A percentile compares a stretch with the other conserved stretches of the same genome.
Conservation (phyloP, 2,113 vertebrate species). For the Chaetops frenatus region DNA sequence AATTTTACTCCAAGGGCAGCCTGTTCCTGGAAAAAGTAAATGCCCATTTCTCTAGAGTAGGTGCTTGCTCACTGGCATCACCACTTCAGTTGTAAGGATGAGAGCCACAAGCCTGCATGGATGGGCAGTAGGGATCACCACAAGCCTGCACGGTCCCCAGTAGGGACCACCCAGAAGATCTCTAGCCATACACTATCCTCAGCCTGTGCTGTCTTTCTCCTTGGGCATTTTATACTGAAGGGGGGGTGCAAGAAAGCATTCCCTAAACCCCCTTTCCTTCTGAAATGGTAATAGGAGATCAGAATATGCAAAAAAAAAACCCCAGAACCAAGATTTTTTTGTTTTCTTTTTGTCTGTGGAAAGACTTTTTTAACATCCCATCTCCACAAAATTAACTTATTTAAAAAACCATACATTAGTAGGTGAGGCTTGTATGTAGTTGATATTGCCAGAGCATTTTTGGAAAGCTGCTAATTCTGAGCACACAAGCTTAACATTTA, state of each 20-base stretch:
- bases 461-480: background rate
- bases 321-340: background rate
- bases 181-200: background rate
- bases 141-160: background rate
- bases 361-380: background rate
- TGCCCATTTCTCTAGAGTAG: background rate
- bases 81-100: background rate
- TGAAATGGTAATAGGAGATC: background rate
- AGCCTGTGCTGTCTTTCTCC: background rate
- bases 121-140: background rate
- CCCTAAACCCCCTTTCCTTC: background rate
- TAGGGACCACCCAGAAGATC: background rate
- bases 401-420: background rate
- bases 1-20: background rate
- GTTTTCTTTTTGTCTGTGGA: background rate
- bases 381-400: background rate
- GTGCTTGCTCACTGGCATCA: background rate
- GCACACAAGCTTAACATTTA: background rate
- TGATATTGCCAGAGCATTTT: background rate
- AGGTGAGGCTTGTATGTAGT: background rate
- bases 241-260: background rate
- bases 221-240: background rate
- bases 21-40: background rate
- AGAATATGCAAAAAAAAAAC: background rate
- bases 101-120: rapidly evolving